Evolutionary conservation across 2,113 vertebrate genomes (phyloP), one percentile per base, ranked within the genome.

Genomic region (Corythaeola cristata): DNA sequence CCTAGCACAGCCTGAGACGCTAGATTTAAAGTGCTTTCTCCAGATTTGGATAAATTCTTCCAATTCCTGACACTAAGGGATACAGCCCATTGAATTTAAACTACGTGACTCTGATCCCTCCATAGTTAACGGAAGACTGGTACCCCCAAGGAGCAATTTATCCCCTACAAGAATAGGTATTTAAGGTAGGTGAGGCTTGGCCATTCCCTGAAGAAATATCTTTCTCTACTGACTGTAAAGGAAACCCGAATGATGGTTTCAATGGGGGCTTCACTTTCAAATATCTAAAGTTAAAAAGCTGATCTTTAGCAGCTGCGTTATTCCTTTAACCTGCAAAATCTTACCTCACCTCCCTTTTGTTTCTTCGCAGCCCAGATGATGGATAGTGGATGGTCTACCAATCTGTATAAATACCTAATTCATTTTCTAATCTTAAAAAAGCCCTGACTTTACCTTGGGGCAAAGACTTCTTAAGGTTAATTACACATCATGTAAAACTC

Each of bases 381-480:
- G 79, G 80, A 96, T 93, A 75, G 79, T 0, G 69, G 80, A 93
- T 56, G 62, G 85, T 68, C 90, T 87, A 87, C 52, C 86, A 37
- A 93, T 75, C 66, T 14, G 1, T 62, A 96, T 72, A 94, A 97
- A 96, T 87, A 90, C 20, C 85, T 90, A 89, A 94, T 94, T 81
- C 86, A 94, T 97, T 95, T 96, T 96, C 77, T 87, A 90, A 87
- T 90, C 88, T 80, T 86, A 93, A 94, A 95, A 95, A 88, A 95
- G 72, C 73, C 79, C 83, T 71, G 76, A 85, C 80, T 89, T 90
- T 91, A 93, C 92, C 94, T 82, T 89, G 69, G 90, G 95, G 94
- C 90, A 97, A 97, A 96, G 84, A 95, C 88, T 94, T 95, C 90
- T 69, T 92, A 94, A 96, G 89, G 96, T 97, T 97, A 97, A 97